These are phyloP conservation scores for Muntiacus reevesi DNA, from an alignment of 2,113 vertebrate species.

Conservation along the genomic window DNA sequence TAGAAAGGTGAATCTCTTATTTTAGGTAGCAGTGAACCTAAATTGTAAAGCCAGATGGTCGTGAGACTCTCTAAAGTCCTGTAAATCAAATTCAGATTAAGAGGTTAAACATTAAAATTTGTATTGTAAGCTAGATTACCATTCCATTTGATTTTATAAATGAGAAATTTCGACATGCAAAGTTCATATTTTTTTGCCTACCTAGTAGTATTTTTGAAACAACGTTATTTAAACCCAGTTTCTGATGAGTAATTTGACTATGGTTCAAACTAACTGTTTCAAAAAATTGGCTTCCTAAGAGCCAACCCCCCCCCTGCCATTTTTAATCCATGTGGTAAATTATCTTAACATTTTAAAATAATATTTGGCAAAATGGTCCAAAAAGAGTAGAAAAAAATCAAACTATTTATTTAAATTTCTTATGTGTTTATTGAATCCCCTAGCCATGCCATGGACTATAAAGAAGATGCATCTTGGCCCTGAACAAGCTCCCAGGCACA, in stretches of 20 bases:
- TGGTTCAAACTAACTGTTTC: neutral
- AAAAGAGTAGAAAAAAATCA: neutral
- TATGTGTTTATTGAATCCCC: neutral
- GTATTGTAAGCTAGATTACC: neutral
- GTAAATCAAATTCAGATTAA: neutral
- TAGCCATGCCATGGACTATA: neutral
- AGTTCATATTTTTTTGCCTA: neutral
- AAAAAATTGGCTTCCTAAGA: neutral
- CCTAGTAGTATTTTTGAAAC: neutral
- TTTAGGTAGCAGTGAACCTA: neutral
- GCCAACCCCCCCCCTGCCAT: rapidly evolving
- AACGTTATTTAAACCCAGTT: neutral
- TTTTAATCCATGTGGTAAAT: neutral
- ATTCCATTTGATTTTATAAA: neutral
- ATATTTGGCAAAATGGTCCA: neutral
- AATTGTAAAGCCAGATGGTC: neutral
- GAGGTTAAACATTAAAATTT: neutral
- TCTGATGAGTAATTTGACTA: neutral
- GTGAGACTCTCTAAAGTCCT: neutral
- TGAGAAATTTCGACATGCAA: neutral
- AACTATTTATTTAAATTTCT: neutral
- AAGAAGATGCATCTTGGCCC: neutral
- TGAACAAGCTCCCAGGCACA: neutral
- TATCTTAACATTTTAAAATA: neutral
- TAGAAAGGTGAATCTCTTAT: neutral